These are phyloP conservation scores for Anodontia alba DNA, from an alignment of 2,888 invertebrate genomes.

Conservation along the genomic window DNA sequence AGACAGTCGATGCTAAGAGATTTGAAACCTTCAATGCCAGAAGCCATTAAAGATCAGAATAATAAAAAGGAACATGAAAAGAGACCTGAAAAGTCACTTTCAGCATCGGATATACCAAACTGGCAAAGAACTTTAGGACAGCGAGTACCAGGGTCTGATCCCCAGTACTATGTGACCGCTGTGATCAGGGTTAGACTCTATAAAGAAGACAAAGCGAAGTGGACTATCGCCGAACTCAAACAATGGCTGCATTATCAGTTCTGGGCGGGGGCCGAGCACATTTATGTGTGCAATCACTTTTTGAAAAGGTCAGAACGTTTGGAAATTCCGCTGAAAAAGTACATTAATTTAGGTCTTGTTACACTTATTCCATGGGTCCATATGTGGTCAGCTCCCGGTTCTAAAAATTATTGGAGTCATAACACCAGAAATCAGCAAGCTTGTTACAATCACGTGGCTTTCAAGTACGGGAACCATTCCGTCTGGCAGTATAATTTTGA, in stretches of 20 bases:
- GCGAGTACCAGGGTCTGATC: no score
- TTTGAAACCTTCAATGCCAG: no score
- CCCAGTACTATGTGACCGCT: conserved; percentile 8
- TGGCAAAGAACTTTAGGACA: no score
- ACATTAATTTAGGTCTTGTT: background rate
- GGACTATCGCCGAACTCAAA: conserved; percentile 3
- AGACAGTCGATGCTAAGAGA: no score
- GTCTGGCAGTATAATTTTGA: conserved; percentile 11
- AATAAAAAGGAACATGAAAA: no score
- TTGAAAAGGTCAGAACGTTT: background rate
- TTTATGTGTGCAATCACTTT: conserved; percentile 9
- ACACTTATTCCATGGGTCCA: background rate
- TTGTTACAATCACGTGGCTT: conserved; percentile 6
- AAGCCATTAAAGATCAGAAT: no score
- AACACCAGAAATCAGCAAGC: background rate
- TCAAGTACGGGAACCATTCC: background rate
- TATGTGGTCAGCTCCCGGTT: background rate
- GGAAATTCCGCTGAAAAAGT: background rate
- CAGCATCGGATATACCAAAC: no score
- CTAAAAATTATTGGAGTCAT: no score
- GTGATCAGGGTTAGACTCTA: background rate
- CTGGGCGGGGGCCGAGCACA: background rate
- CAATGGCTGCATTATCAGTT: conserved; percentile 18
- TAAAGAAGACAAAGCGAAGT: background rate
- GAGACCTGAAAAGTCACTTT: no score